A percentile compares a stretch with the other conserved stretches of the same genome.
These are phyloP conservation scores for Spodoptera frugiperda DNA, from an alignment of 1,140 invertebrate species.

Conservation along the genomic window DNA sequence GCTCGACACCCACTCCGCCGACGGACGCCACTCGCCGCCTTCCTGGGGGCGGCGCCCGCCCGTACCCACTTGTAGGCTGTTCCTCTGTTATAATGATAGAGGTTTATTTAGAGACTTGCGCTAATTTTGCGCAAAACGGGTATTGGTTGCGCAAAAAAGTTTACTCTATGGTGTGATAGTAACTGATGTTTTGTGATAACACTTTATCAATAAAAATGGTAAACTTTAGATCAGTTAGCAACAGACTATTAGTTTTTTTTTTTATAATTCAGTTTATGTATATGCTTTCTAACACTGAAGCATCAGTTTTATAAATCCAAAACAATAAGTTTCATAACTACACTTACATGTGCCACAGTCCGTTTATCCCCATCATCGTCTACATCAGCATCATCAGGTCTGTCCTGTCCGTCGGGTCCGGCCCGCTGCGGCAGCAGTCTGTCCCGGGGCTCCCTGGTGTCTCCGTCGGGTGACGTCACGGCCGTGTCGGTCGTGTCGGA, in stretches of 20 bases:
- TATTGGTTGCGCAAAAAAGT: too few species aligned
- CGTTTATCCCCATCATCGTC: conserved; percentile 41
- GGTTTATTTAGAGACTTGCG: too few species aligned
- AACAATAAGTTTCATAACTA: too few species aligned
- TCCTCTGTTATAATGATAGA: conserved; percentile 46
- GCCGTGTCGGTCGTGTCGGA: conserved; percentile 40
- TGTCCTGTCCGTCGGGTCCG: conserved; percentile 68
- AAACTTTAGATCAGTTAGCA: too few species aligned
- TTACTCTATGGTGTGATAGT: too few species aligned
- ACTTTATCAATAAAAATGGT: too few species aligned
- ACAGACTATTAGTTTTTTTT: too few species aligned
- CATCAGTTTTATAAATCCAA: too few species aligned
- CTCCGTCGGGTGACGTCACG: conserved; percentile 22
- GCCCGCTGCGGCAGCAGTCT: conserved; percentile 66
- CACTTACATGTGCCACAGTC: conserved; percentile 54
- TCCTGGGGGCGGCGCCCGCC: background rate
- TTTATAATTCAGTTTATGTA: too few species aligned
- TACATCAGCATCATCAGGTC: conserved; percentile 47
- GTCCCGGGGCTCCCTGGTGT: conserved; percentile 43
- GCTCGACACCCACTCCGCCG: conserved; percentile 93
- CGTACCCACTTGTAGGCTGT: conserved; percentile 45
- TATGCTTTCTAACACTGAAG: too few species aligned
- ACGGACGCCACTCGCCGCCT: conserved; percentile 62
- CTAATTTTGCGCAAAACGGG: too few species aligned
- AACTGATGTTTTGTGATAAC: too few species aligned